These are phyloP conservation scores for Glareola pratincola DNA, from an alignment of 2,113 vertebrate species.

Conservation along the genomic window DNA sequence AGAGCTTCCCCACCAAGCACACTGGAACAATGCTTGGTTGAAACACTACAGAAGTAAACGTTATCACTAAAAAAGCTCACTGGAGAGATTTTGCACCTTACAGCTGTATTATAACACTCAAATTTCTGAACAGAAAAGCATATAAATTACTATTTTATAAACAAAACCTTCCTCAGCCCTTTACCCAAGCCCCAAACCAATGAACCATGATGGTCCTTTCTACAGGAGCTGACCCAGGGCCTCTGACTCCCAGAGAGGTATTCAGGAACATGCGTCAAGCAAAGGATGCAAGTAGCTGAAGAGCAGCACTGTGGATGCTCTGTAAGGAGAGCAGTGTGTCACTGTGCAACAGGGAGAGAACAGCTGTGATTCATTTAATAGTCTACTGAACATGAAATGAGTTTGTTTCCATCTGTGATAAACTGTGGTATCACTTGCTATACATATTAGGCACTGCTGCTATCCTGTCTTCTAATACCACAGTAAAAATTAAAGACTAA, in stretches of 20 bases:
- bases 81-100: background rate
- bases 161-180: background rate
- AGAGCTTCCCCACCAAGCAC: background rate
- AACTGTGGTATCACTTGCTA: background rate
- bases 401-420: constrained; percentile 28
- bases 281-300: background rate
- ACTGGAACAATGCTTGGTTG: background rate
- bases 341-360: background rate
- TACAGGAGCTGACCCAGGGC: background rate
- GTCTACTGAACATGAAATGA: constrained; percentile 40
- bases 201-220: background rate
- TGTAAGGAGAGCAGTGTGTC: background rate
- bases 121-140: background rate
- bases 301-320: background rate
- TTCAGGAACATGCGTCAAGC: fast-evolving
- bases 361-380: constrained; percentile 32
- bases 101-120: background rate
- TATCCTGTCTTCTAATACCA: background rate
- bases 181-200: background rate
- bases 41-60: background rate
- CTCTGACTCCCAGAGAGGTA: background rate
- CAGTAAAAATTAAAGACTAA: constrained; percentile 15
- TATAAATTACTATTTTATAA: background rate
- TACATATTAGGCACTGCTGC: background rate
- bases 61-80: background rate